Evolutionary conservation across 2,113 vertebrate species (phyloP).

Genomic region (Eptatretus burgeri): DNA sequence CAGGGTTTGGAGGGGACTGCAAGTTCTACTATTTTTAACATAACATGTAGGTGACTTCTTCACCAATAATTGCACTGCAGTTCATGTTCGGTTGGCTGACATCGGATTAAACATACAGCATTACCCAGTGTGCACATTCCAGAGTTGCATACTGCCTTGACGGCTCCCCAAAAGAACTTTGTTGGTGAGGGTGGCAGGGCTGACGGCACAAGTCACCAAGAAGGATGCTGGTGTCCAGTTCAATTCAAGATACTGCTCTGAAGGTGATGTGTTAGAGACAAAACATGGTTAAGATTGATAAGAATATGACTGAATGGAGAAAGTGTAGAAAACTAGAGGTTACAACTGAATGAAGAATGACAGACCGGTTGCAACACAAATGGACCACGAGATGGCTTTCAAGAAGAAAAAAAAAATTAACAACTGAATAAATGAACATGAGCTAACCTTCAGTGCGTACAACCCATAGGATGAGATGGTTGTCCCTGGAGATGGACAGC

Average conservation of each 20-base stretch:
- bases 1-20: too few relatives aligned
- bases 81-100: too few relatives aligned
- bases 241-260: conserved; percentile 53
- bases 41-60: too few relatives aligned
- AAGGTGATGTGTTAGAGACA: neutral
- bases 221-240: conserved; percentile 45
- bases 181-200: conserved; percentile 83
- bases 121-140: conserved; percentile 89
- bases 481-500: conserved; percentile 47
- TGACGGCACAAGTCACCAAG: conserved; percentile 43
- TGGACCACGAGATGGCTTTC: neutral
- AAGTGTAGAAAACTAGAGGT: neutral
- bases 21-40: too few relatives aligned
- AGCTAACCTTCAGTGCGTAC: conserved; percentile 38
- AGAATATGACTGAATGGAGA: neutral
- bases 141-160: conserved; percentile 63
- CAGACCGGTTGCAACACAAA: neutral
- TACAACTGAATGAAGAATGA: neutral
- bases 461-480: conserved; percentile 56
- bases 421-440: neutral
- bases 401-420: neutral
- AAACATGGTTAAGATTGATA: neutral
- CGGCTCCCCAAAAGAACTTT: conserved; percentile 75
- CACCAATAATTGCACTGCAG: too few relatives aligned
- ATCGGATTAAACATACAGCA: conserved; percentile 2